These are phyloP conservation scores for Leptodactylus fallax DNA, from an alignment of 2,797 vertebrate genomes.

Conservation along the genomic window DNA sequence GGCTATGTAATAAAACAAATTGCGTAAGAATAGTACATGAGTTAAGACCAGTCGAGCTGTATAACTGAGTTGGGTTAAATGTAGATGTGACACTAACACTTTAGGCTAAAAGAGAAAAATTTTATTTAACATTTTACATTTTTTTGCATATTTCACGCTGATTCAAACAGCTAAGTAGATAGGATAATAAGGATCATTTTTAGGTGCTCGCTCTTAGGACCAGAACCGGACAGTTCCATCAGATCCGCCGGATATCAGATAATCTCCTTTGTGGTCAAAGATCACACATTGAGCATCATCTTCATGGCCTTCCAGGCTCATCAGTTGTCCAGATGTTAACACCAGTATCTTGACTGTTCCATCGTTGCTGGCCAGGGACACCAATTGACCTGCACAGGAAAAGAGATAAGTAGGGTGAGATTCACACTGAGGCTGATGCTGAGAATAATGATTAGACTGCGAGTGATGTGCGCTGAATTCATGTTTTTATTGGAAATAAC, in stretches of 20 bases:
- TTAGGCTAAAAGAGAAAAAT: not conserved
- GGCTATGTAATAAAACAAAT: not conserved
- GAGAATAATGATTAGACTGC: constrained; percentile 59
- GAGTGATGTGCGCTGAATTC: constrained; percentile 55
- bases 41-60: not conserved
- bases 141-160: not conserved
- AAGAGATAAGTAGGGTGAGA: constrained; percentile 40
- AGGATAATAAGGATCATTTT: not conserved
- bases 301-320: constrained; percentile 73
- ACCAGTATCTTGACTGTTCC: constrained; percentile 78
- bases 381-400: constrained; percentile 70
- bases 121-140: constrained; percentile 27
- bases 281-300: constrained; percentile 73
- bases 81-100: not conserved
- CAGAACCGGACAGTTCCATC: constrained; percentile 75
- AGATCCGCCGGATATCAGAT: constrained; percentile 77
- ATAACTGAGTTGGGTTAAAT: not conserved
- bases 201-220: constrained; percentile 59
- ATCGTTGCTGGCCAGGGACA: constrained; percentile 80
- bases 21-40: not conserved
- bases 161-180: not conserved
- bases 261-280: constrained; percentile 75
- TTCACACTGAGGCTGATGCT: constrained; percentile 20
- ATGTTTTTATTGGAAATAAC: constrained; percentile 63
- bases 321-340: constrained; percentile 71